A percentile compares a stretch with the other conserved stretches of the same genome.
These are phyloP conservation scores for Hydroisotoma schaefferi DNA, from an alignment of 2,888 invertebrate genomes.

Conservation along the genomic window DNA sequence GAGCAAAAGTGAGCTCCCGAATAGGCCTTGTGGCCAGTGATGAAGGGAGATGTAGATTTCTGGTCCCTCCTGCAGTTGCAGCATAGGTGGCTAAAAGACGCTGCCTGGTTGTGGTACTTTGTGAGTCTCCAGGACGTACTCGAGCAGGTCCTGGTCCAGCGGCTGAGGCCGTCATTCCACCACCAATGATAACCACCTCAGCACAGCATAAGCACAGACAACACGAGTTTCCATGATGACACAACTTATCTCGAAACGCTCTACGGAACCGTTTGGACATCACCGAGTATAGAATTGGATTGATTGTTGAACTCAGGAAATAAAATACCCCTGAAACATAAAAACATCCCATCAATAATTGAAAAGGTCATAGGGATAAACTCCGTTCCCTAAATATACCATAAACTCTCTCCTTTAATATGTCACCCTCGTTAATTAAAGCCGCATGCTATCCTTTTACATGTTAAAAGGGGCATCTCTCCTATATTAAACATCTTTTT, in stretches of 20 bases:
- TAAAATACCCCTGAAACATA: constrained; percentile 45
- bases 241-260: constrained; percentile 47
- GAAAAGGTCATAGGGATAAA: neutral
- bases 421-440: no score
- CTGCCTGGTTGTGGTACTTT: constrained; percentile 36
- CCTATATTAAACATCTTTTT: no score
- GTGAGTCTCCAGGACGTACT: constrained; percentile 40
- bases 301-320: constrained; percentile 46
- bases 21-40: constrained; percentile 1
- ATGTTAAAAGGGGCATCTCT: no score
- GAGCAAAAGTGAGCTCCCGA: constrained; percentile 17
- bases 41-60: constrained; percentile 16
- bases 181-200: constrained; percentile 39
- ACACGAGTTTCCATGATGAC: constrained; percentile 30
- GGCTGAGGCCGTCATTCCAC: constrained; percentile 30
- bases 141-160: constrained; percentile 29
- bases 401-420: no score
- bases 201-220: constrained; percentile 45
- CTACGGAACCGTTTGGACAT: constrained; percentile 46
- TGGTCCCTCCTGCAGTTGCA: constrained; percentile 13
- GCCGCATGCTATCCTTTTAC: no score
- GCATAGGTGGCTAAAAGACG: constrained; percentile 29
- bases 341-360: neutral
- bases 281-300: constrained; percentile 40
- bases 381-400: no score